These are phyloP conservation scores for Melanotaenia nigrans DNA, from an alignment of 2,797 vertebrate genomes.

Conservation along the genomic window DNA sequence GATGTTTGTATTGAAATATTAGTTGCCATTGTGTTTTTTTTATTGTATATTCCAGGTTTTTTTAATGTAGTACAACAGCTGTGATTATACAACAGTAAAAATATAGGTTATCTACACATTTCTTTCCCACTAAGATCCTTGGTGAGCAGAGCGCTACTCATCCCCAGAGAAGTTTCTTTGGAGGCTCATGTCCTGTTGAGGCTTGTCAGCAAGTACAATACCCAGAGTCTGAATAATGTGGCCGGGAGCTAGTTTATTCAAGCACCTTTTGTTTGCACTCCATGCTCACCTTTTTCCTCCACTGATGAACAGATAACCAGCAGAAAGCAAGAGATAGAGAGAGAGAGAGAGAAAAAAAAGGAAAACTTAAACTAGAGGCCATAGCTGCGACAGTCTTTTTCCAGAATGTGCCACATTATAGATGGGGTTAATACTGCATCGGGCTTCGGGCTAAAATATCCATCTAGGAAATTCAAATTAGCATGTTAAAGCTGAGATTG, in stretches of 20 bases:
- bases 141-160: conserved; percentile 77
- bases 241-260: conserved; percentile 89
- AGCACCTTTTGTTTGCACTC: conserved; percentile 88
- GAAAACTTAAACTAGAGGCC: conserved; percentile 34
- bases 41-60: conserved; percentile 6
- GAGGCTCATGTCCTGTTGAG: conserved; percentile 87
- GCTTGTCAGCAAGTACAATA: conserved; percentile 91
- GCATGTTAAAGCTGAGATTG: conserved; percentile 35
- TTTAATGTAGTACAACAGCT: conserved; percentile 10
- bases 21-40: background rate
- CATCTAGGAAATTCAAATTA: conserved; percentile 33
- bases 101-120: conserved; percentile 27
- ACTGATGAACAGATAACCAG: conserved; percentile 79
- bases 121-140: conserved; percentile 67
- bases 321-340: conserved; percentile 32
- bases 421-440: conserved; percentile 35
- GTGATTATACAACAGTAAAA: conserved; percentile 27
- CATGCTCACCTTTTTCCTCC: conserved; percentile 76
- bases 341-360: background rate
- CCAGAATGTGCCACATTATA: conserved; percentile 36
- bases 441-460: conserved; percentile 33
- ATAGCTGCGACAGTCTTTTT: conserved; percentile 30
- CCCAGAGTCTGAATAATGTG: conserved; percentile 88
- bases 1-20: background rate
- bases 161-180: conserved; percentile 81